Percentiles rank a stretch among this genome's conserved stretches.
These are phyloP conservation scores for Pristionchus maxplancki DNA, from an alignment of 2,888 invertebrate species.

Conservation along the genomic window DNA sequence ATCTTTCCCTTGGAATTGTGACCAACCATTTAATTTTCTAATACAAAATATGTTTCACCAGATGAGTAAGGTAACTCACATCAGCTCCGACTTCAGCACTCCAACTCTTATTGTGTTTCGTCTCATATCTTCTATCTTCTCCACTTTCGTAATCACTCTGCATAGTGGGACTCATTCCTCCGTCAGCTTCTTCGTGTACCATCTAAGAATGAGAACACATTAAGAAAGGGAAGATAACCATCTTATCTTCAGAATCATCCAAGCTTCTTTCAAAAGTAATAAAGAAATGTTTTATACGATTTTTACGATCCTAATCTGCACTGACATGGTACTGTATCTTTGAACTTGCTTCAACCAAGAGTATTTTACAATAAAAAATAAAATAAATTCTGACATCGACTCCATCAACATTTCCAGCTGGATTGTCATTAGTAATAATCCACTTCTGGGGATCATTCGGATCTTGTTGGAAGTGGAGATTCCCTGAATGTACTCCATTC, in stretches of 20 bases:
- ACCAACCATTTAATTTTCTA: not conserved
- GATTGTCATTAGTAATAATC: slow-evolving; percentile 79
- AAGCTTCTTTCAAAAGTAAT: not conserved
- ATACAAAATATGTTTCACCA: not conserved
- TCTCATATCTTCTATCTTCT: slow-evolving; percentile 28
- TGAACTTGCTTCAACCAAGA: no score
- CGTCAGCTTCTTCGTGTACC: slow-evolving; percentile 49
- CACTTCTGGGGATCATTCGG: slow-evolving; percentile 89
- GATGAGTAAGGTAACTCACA: not conserved
- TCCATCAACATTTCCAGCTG: slow-evolving; percentile 44
- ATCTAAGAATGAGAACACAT: not conserved
- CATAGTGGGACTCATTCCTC: not conserved
- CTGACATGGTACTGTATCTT: not conserved
- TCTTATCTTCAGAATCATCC: no score
- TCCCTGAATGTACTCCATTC: slow-evolving; percentile 75
- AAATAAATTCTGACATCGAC: slow-evolving; percentile 44
- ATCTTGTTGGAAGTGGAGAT: slow-evolving; percentile 87
- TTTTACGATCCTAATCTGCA: not conserved
- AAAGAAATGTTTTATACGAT: not conserved
- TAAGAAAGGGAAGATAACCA: no score
- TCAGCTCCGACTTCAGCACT: slow-evolving; percentile 46
- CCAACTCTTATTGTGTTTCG: slow-evolving; percentile 48
- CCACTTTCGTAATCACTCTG: slow-evolving; percentile 50
- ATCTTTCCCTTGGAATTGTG: no score
- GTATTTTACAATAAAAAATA: not conserved